These are phyloP conservation scores for Chymomyza costata DNA, from an alignment of 1,140 invertebrate genomes.

Conservation along the genomic window DNA sequence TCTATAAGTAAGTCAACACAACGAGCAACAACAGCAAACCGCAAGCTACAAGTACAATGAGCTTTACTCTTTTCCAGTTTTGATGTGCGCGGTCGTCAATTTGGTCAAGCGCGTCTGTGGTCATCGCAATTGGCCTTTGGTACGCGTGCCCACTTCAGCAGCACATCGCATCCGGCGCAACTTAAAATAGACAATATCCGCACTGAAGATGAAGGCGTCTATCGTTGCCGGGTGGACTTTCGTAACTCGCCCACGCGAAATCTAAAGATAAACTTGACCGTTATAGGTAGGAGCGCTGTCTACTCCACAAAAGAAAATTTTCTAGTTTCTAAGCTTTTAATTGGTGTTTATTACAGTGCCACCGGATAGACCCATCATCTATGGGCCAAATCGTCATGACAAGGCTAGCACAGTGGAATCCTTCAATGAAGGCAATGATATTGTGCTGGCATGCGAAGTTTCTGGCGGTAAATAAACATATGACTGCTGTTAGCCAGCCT, in stretches of 20 bases:
- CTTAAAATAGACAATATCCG: conserved; percentile 84
- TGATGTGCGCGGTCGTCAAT: conserved; percentile 85
- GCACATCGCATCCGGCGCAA: conserved; percentile 81
- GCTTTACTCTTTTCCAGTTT: conserved; percentile 80
- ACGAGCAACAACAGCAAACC: not conserved
- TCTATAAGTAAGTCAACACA: conserved; percentile 83
- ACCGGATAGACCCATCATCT: conserved; percentile 89
- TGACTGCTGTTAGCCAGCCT: too few species aligned
- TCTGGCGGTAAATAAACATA: conserved; percentile 84
- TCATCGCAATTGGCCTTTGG: conserved; percentile 87
- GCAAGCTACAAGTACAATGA: not conserved
- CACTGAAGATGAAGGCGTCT: conserved; percentile 86
- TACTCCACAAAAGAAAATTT: not conserved
- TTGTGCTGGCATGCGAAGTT: conserved; percentile 90
- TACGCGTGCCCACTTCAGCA: conserved; percentile 84
- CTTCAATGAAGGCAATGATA: conserved; percentile 90
- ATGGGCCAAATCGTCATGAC: conserved; percentile 86
- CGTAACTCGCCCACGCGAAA: conserved; percentile 90
- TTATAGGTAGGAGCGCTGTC: conserved; percentile 83
- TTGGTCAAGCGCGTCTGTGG: conserved; percentile 85
- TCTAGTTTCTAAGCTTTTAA: too few species aligned
- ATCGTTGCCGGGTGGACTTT: conserved; percentile 92
- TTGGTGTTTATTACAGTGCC: conserved; percentile 80
- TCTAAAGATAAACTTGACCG: conserved; percentile 88
- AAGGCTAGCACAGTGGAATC: conserved; percentile 87